phyloP scores from a whole-genome alignment of 2,113 vertebrate species.

The Hippocampus zosterae region DNA sequence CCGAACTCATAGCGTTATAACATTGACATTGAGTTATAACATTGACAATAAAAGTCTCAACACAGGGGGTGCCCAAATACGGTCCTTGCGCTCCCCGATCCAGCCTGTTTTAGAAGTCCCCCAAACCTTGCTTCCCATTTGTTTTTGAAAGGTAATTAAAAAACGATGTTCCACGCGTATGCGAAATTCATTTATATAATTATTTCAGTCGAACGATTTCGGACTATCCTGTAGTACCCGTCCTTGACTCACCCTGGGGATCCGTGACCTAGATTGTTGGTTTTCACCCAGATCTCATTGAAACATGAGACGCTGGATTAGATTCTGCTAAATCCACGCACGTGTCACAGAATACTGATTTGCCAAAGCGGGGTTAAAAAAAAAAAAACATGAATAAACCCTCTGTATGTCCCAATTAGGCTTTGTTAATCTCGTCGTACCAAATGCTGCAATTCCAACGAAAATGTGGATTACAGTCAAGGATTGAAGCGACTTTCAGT shows the following conservation, averaged over 20 bases:
- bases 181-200: conserved; percentile 54
- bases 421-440: conserved; percentile 41
- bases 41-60: not conserved
- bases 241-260: conserved; percentile 41
- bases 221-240: conserved; percentile 17
- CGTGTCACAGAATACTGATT: conserved; percentile 33
- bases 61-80: no score
- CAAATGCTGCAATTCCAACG: conserved; percentile 40
- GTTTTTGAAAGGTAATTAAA: conserved; percentile 49
- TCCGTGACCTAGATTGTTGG: conserved; percentile 50
- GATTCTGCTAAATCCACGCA: conserved; percentile 39
- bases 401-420: conserved; percentile 42
- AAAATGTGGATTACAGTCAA: conserved; percentile 39
- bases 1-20: not conserved
- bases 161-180: conserved; percentile 33
- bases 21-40: not conserved
- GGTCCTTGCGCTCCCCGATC: no score
- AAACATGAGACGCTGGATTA: conserved; percentile 50
- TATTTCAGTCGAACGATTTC: conserved; percentile 49
- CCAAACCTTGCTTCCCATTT: conserved; percentile 28
- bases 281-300: conserved; percentile 60
- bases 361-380: not conserved
- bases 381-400: conserved; percentile 18
- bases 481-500: conserved; percentile 23
- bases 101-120: not conserved